phyloP scores from a whole-genome alignment of 1,140 invertebrate species.

The Lycorma delicatula region DNA sequence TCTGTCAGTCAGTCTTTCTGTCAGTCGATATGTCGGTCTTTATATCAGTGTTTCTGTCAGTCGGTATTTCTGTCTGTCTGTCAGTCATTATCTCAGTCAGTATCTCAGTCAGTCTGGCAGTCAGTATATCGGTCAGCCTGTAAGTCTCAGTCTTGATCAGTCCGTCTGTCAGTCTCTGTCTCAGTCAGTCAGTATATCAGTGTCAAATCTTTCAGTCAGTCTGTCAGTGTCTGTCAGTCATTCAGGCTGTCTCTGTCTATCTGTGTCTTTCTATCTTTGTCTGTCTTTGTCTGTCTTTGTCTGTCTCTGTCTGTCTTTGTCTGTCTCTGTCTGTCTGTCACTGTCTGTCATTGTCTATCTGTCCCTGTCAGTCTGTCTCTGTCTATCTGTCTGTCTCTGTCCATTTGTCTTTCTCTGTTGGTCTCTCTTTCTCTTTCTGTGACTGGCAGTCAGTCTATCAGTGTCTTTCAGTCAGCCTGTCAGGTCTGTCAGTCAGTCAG shows the following conservation, averaged over 20 bases:
- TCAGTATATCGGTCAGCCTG: constrained; percentile 17
- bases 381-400: constrained; percentile 20
- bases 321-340: constrained; percentile 14
- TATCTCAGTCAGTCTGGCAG: too few species aligned
- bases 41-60: constrained; percentile 16
- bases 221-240: too few species aligned
- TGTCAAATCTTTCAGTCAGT: constrained; percentile 6
- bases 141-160: constrained; percentile 13
- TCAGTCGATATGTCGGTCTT: constrained; percentile 19
- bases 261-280: too few species aligned
- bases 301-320: constrained; percentile 12
- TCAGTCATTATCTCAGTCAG: too few species aligned
- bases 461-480: too few species aligned
- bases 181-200: constrained; percentile 13
- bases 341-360: background rate
- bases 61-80: constrained; percentile 19
- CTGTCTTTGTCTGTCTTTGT: too few species aligned
- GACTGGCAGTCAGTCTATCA: too few species aligned
- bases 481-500: too few species aligned
- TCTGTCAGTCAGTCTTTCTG: constrained; percentile 19
- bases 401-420: constrained; percentile 13
- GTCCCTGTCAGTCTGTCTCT: constrained; percentile 18
- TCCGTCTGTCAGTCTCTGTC: constrained; percentile 20
- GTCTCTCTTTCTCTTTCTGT: constrained; percentile 20
- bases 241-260: constrained; percentile 24